These are phyloP conservation scores for Labeo rohita DNA, from an alignment of 2,113 vertebrate genomes.

Conservation along the genomic window DNA sequence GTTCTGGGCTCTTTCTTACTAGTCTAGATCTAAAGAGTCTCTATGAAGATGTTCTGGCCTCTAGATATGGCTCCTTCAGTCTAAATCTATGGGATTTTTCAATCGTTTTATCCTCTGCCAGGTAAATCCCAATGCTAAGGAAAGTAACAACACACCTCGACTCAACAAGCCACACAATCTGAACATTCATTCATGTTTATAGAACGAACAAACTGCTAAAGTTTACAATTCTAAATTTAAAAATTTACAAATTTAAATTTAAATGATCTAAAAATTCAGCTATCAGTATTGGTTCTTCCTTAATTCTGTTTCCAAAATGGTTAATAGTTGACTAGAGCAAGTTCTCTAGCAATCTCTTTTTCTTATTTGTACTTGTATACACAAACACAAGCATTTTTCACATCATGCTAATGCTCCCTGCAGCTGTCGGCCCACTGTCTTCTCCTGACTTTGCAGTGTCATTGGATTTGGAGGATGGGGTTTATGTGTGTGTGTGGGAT, in stretches of 20 bases:
- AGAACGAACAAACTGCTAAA: neutral
- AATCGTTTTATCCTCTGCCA: neutral
- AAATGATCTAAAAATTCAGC: neutral
- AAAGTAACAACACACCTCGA: neutral
- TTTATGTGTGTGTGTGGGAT: neutral
- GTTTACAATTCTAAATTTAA: no score
- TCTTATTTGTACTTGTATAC: neutral
- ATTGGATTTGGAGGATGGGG: conserved; percentile 13
- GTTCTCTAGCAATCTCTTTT: neutral
- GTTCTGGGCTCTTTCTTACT: neutral
- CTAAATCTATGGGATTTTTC: neutral
- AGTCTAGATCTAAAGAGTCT: neutral
- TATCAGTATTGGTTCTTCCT: neutral
- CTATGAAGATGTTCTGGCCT: neutral
- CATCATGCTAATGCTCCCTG: conserved; percentile 2
- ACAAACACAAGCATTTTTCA: neutral
- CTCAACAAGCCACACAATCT: neutral
- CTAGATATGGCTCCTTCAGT: neutral
- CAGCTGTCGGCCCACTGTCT: neutral
- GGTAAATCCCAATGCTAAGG: neutral
- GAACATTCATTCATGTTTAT: neutral
- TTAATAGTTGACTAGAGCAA: neutral
- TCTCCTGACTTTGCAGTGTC: conserved; percentile 13
- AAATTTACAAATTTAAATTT: no score
- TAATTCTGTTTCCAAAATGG: neutral